These are phyloP conservation scores for Allophyes oxyacanthae DNA, from an alignment of 2,888 invertebrate species.

Conservation along the genomic window DNA sequence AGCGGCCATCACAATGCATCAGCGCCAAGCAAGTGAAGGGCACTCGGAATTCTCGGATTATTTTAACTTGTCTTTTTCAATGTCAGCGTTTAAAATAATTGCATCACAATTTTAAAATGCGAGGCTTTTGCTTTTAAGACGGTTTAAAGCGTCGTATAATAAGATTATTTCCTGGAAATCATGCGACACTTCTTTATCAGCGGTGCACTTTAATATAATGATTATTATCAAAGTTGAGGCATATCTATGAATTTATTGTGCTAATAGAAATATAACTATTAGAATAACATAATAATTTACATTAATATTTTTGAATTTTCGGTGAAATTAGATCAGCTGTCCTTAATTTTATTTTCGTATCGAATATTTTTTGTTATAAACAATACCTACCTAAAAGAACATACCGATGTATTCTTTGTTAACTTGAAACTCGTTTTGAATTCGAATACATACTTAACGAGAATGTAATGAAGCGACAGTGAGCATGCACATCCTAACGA, in stretches of 20 bases:
- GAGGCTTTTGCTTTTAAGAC: constrained; percentile 86
- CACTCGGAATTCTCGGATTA: constrained; percentile 87
- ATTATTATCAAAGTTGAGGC: constrained; percentile 36
- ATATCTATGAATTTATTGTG: constrained; percentile 35
- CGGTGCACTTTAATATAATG: constrained; percentile 40
- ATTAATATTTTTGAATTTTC: too few relatives aligned
- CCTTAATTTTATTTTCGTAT: too few relatives aligned
- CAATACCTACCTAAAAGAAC: too few relatives aligned
- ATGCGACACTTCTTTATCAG: constrained; percentile 78
- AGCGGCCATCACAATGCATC: constrained; percentile 87
- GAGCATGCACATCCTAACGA: constrained; percentile 2
- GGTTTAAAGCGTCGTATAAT: constrained; percentile 81
- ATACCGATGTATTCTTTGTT: background rate
- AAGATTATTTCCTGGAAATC: constrained; percentile 87
- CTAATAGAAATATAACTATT: constrained; percentile 28
- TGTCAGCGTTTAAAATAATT: constrained; percentile 89
- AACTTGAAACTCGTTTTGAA: constrained; percentile 10
- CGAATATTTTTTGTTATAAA: too few relatives aligned
- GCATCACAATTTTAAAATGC: constrained; percentile 89
- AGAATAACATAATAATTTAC: too few relatives aligned
- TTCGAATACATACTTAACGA: too few relatives aligned
- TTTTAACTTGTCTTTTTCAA: constrained; percentile 89
- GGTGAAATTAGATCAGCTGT: too few relatives aligned
- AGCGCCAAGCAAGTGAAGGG: constrained; percentile 85
- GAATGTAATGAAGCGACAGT: too few relatives aligned